Evolutionary conservation across 2,797 vertebrate genomes (phyloP), one percentile per base, ranked within the genome.

Genomic region (Cuniculus paca): DNA sequence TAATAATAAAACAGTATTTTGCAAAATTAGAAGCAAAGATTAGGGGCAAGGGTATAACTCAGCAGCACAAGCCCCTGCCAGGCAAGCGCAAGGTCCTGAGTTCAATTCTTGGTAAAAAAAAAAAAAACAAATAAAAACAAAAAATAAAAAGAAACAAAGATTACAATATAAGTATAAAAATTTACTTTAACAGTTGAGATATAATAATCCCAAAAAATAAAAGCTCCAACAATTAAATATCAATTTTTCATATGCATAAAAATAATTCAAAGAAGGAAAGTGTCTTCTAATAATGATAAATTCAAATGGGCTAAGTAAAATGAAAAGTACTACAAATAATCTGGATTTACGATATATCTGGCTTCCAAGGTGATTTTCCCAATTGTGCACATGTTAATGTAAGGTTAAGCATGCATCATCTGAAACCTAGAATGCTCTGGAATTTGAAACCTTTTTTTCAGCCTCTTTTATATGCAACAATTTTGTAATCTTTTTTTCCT

Each of bases 81-180:
- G 50, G 50, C 50, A 52, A 52, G 12, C 2, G 13, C 50, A 52
- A 52, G 50, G 13, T 52, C 50, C 50, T 52, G 50, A 52, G 50
- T 52, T 14, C 1, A 16, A 52, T 52, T 52, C 50, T 13, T 52
- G 50, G 13, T 52, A 52, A 12, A 2, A 52, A 52, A 52, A 52
- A 52, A 52, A 52, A 3, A 52, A 52, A 52, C 12, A 52, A 2
- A 48, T n/a, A n/a, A n/a, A n/a, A n/a, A n/a, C n/a, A n/a, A n/a
- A n/a, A n/a, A n/a, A n/a, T n/a, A 48, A 48, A 48, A 48, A 5
- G 9, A 50, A 50, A 50, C 50, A 50, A 50, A 50, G 50, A 50
- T 50, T 50, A 50, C 50, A 50, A 96, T 88, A 50, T 68, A 90
- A 54, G 17, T 83, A 13, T 90, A 74, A 94, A 88, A 60, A n/a